Percentiles rank a stretch among this genome's conserved stretches.
Evolutionary conservation across 1,140 invertebrate genomes (phyloP).

Genomic region (Drosophila kikkawai): DNA sequence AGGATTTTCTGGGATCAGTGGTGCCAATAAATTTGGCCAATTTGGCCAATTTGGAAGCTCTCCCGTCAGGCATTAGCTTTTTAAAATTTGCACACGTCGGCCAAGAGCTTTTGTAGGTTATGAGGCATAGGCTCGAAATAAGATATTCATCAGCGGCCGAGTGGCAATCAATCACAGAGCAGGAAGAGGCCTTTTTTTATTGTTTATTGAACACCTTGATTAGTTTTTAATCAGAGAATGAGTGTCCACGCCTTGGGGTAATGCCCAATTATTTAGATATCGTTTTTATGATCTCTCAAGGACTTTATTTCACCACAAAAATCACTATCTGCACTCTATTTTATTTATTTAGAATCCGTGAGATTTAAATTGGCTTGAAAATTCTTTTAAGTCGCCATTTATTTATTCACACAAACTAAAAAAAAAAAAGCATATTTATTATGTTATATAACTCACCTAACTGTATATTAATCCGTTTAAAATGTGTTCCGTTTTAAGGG

Average conservation of each 20-base stretch:
- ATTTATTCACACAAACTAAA: neutral
- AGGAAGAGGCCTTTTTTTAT: conserved; percentile 2
- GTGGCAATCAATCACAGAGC: conserved; percentile 24
- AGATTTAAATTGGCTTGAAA: neutral
- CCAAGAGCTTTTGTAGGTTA: conserved; percentile 37
- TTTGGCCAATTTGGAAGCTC: conserved; percentile 7
- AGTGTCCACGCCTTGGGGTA: neutral
- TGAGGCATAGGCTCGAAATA: conserved; percentile 13
- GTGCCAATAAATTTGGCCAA: neutral
- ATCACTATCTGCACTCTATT: neutral
- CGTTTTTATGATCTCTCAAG: neutral
- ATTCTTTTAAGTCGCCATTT: conserved; percentile 9
- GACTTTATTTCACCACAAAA: conserved; percentile 4
- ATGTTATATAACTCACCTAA: conserved; percentile 59
- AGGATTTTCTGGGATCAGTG: conserved; percentile 28
- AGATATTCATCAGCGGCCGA: conserved; percentile 2
- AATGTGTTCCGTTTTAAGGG: neutral
- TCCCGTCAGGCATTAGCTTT: conserved; percentile 7
- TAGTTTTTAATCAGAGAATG: conserved; percentile 20
- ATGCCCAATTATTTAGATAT: neutral
- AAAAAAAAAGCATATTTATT: neutral
- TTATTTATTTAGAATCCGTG: neutral
- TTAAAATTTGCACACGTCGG: conserved; percentile 9
- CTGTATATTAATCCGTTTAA: conserved; percentile 12
- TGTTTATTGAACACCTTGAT: conserved; percentile 9